Percentiles rank a stretch among this genome's conserved stretches.
Conservation (phyloP, 2,888 invertebrate species). For the Ptychoptera albimana region DNA sequence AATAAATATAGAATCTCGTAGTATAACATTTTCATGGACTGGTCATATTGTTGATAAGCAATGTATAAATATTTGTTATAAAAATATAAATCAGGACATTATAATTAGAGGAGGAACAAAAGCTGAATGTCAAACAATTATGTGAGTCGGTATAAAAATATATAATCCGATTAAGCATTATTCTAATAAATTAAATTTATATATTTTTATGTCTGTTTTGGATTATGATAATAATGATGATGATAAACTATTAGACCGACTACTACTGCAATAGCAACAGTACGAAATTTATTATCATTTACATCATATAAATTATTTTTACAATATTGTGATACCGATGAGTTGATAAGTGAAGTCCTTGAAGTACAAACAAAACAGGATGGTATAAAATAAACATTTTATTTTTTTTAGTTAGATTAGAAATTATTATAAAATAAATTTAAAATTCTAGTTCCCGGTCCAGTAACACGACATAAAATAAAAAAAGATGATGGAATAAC, state of each 20-base stretch:
- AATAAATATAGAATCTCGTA: conserved; percentile 19
- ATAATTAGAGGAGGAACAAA: conserved; percentile 7
- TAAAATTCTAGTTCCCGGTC: conserved; percentile 22
- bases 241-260: too few species aligned
- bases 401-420: background rate
- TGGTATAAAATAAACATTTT: too few species aligned
- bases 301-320: conserved; percentile 10
- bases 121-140: conserved; percentile 12
- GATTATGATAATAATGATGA: background rate
- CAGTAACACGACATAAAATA: conserved; percentile 24
- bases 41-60: conserved; percentile 5
- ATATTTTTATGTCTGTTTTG: background rate
- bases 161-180: background rate
- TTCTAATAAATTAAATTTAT: background rate
- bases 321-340: conserved; percentile 6
- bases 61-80: conserved; percentile 11
- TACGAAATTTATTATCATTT: conserved; percentile 9
- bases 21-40: conserved; percentile 18
- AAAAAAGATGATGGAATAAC: conserved; percentile 23
- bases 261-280: background rate
- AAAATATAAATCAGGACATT: conserved; percentile 6
- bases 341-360: conserved; percentile 16
- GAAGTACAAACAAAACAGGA: conserved; percentile 26
- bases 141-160: conserved; percentile 13
- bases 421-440: background rate